A percentile compares a stretch with the other conserved stretches of the same genome.
These are phyloP conservation scores for Siniperca undulata DNA, from an alignment of 2,797 vertebrate species.

Conservation along the genomic window DNA sequence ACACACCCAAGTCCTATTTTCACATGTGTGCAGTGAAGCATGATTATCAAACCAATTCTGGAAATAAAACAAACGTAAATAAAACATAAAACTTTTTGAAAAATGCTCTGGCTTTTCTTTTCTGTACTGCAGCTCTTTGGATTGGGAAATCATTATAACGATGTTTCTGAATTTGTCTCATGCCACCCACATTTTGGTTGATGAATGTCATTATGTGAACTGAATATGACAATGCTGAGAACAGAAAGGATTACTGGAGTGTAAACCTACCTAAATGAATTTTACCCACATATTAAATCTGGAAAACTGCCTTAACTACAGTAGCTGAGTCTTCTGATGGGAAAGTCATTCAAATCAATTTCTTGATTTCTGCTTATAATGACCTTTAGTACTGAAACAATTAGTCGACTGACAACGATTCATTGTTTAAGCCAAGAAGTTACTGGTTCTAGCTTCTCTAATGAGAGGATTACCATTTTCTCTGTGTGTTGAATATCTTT, in stretches of 20 bases:
- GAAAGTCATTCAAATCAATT: background rate
- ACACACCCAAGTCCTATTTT: background rate
- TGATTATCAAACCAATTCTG: background rate
- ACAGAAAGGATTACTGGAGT: background rate
- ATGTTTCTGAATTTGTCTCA: background rate
- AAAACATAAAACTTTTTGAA: slow-evolving; percentile 24
- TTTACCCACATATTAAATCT: background rate
- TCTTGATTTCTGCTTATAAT: background rate
- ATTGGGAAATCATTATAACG: background rate
- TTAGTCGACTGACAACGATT: background rate
- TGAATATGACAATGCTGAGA: background rate
- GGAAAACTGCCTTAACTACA: background rate
- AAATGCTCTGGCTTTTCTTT: slow-evolving; percentile 1
- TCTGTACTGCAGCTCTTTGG: background rate
- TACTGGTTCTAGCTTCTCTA: too few relatives aligned
- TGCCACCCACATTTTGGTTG: background rate
- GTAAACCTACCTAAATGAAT: background rate
- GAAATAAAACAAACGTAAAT: background rate
- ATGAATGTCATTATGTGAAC: background rate
- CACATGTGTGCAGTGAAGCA: background rate
- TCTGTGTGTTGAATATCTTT: background rate
- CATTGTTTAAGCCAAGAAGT: too few relatives aligned
- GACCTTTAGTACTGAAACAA: background rate
- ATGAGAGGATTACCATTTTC: background rate
- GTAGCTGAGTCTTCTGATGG: background rate